A percentile compares a stretch with the other conserved stretches of the same genome.
phyloP scores from a whole-genome alignment of 2,888 invertebrate genomes.

The Barypeithes pellucidus region DNA sequence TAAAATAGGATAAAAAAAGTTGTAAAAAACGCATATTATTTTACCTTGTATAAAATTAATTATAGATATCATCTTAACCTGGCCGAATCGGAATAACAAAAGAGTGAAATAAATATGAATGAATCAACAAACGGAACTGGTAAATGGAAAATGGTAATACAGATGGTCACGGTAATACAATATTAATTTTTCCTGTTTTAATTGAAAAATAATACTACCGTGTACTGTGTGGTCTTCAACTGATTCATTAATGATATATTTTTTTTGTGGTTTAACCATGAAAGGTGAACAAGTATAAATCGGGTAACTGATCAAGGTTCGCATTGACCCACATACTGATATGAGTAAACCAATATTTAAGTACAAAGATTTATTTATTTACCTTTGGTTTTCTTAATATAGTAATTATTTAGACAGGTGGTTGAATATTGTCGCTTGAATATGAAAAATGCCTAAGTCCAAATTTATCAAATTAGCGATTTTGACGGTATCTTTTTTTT shows the following conservation, averaged over 20 bases:
- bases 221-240: neutral
- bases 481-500: too few relatives aligned
- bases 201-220: constrained; percentile 9
- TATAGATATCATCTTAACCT: neutral
- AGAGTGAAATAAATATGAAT: constrained; percentile 18
- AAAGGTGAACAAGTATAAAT: constrained; percentile 32
- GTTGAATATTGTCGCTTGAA: too few relatives aligned
- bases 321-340: constrained; percentile 34
- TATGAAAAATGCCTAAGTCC: too few relatives aligned
- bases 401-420: constrained; percentile 20
- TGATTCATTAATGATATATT: constrained; percentile 13
- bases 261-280: constrained; percentile 23
- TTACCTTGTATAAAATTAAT: too few relatives aligned
- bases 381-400: constrained; percentile 28
- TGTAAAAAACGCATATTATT: too few relatives aligned
- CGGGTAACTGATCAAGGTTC: constrained; percentile 28
- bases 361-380: constrained; percentile 23
- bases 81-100: neutral
- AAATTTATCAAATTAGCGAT: too few relatives aligned
- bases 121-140: constrained; percentile 4
- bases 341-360: constrained; percentile 27
- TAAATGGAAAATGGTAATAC: too few relatives aligned
- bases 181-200: constrained; percentile 24
- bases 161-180: constrained; percentile 1
- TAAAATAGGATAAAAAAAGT: too few relatives aligned